Evolutionary conservation across 1,140 invertebrate species (phyloP).

Genomic region (Nautilus pompilius): DNA sequence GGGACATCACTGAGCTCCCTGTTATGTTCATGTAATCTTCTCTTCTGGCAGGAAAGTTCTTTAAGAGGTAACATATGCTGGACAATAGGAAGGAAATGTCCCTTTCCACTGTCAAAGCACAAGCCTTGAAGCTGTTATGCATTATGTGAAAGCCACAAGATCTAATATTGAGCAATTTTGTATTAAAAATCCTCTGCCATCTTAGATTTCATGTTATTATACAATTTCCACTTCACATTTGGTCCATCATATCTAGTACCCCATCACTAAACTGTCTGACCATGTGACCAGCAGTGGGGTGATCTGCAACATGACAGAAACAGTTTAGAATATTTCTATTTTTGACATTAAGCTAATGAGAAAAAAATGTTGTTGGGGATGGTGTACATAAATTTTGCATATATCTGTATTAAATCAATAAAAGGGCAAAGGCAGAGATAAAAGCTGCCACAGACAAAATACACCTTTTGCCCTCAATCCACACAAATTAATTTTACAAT

Average conservation of each 20-base stretch:
- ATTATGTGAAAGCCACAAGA: no score
- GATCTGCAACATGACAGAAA: constrained; percentile 10
- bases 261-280: constrained; percentile 9
- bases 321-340: not conserved
- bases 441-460: not conserved
- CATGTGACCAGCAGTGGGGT: constrained; percentile 21
- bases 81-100: constrained; percentile 8
- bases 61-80: constrained; percentile 15
- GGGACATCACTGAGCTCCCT: no score
- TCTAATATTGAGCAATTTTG: no score
- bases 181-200: constrained; percentile 1
- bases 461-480: not conserved
- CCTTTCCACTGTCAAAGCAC: constrained; percentile 8
- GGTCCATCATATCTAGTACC: no score
- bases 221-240: constrained; percentile 24
- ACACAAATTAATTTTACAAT: no score
- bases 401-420: no score
- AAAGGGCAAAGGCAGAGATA: no score
- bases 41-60: no score
- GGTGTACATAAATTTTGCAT: no score
- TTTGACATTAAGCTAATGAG: no score
- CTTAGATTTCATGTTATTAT: constrained; percentile 3
- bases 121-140: constrained; percentile 19
- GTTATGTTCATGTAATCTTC: no score
- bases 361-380: no score